Conservation (phyloP, 2,888 invertebrate species). For the Hirtodrosophila duncani region DNA sequence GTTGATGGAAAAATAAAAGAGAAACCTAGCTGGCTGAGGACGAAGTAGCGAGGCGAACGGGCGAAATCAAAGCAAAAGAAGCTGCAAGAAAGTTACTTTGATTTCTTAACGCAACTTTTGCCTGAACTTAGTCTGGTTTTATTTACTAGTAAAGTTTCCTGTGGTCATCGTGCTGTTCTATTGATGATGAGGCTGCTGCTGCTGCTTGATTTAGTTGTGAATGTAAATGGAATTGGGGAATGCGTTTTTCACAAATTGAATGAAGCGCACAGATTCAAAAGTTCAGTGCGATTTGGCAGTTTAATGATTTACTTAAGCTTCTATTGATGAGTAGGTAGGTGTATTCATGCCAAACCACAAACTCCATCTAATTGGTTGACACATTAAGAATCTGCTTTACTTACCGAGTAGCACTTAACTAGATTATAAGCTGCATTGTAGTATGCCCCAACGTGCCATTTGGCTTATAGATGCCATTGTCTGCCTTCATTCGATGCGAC, state of each 20-base stretch:
- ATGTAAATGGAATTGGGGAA: slow-evolving; percentile 31
- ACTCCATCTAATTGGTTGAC: slow-evolving; percentile 38
- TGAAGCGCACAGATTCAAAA: background rate
- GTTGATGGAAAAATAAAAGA: slow-evolving; percentile 51
- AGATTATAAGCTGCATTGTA: slow-evolving; percentile 36
- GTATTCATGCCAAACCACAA: too few species aligned
- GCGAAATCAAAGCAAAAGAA: background rate
- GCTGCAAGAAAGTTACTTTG: slow-evolving; percentile 57
- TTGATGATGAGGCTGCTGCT: slow-evolving; percentile 11
- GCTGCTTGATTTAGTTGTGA: slow-evolving; percentile 23
- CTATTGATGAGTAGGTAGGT: too few species aligned
- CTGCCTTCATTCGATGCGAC: background rate
- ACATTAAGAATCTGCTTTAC: slow-evolving; percentile 29
- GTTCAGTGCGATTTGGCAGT: slow-evolving; percentile 10
- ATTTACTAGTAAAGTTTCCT: slow-evolving; percentile 42
- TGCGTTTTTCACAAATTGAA: background rate
- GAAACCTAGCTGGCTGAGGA: background rate
- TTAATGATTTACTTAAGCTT: too few species aligned
- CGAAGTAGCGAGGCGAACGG: background rate
- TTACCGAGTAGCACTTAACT: slow-evolving; percentile 27
- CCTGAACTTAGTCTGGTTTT: slow-evolving; percentile 41
- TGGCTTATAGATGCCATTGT: slow-evolving; percentile 23
- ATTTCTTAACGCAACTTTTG: slow-evolving; percentile 61
- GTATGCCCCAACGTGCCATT: slow-evolving; percentile 18
- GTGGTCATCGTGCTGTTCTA: slow-evolving; percentile 26